phyloP scores from a whole-genome alignment of 2,797 vertebrate species.

The Macropus fuliginosus region DNA sequence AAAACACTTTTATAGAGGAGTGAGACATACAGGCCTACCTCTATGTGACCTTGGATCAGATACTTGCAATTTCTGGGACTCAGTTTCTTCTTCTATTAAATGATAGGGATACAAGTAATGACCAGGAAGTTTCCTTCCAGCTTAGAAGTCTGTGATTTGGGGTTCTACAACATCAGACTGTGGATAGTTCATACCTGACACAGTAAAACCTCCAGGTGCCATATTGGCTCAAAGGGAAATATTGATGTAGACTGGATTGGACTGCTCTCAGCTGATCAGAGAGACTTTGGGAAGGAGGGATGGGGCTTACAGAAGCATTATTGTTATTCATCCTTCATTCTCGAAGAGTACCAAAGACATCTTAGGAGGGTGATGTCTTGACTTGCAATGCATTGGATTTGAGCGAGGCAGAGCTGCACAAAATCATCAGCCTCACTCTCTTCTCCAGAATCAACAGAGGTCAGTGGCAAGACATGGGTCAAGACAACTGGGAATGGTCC shows the following conservation, averaged over 20 bases:
- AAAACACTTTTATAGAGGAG: not conserved
- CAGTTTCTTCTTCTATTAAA: not conserved
- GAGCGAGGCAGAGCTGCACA: no score
- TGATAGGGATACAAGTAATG: not conserved
- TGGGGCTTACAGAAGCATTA: no score
- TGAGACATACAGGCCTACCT: not conserved
- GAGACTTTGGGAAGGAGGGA: not conserved
- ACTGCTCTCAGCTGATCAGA: not conserved
- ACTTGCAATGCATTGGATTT: no score
- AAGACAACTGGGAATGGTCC: no score
- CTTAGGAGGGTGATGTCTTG: no score
- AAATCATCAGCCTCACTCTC: no score
- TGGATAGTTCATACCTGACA: not conserved
- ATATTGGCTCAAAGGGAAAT: not conserved
- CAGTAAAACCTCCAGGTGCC: not conserved
- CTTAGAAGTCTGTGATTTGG: not conserved
- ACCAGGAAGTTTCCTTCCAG: not conserved
- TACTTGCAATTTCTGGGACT: not conserved
- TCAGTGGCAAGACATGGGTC: no score
- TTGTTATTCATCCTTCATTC: no score
- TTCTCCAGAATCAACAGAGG: no score
- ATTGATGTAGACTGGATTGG: not conserved
- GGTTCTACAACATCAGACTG: not conserved
- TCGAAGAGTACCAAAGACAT: no score
- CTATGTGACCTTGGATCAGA: not conserved